phyloP scores from a whole-genome alignment of 1,140 invertebrate species.

The Cyclina sinensis region DNA sequence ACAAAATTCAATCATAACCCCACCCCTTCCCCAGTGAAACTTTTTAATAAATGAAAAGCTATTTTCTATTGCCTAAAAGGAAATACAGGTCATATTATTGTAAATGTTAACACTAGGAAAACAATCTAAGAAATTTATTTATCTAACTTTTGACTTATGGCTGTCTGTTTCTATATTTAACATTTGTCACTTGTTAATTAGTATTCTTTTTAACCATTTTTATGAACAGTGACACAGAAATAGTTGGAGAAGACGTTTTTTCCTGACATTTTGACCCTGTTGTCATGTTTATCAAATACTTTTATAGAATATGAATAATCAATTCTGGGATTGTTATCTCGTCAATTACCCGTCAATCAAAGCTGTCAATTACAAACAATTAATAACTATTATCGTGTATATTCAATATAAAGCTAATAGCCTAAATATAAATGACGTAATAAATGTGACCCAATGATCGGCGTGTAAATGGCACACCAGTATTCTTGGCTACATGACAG shows the following conservation, averaged over 20 bases:
- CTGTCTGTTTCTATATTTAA: not conserved
- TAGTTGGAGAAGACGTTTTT: not conserved
- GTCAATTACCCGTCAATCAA: conserved; percentile 20
- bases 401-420: not conserved
- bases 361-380: conserved; percentile 46
- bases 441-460: not conserved
- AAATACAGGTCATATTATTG: no score
- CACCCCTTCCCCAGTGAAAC: no score
- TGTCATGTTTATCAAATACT: not conserved
- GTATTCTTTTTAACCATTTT: not conserved
- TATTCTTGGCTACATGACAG: not conserved
- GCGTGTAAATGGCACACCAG: not conserved
- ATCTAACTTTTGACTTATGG: not conserved
- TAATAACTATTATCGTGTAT: conserved; percentile 24
- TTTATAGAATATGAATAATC: conserved; percentile 26
- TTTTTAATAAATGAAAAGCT: no score
- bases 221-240: conserved; percentile 7
- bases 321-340: conserved; percentile 16
- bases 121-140: no score
- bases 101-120: no score
- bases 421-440: not conserved
- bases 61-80: no score
- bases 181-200: not conserved
- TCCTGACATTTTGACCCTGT: conserved; percentile 10
- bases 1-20: no score